phyloP scores from a whole-genome alignment of 2,888 invertebrate genomes.

The Allygus modestus region DNA sequence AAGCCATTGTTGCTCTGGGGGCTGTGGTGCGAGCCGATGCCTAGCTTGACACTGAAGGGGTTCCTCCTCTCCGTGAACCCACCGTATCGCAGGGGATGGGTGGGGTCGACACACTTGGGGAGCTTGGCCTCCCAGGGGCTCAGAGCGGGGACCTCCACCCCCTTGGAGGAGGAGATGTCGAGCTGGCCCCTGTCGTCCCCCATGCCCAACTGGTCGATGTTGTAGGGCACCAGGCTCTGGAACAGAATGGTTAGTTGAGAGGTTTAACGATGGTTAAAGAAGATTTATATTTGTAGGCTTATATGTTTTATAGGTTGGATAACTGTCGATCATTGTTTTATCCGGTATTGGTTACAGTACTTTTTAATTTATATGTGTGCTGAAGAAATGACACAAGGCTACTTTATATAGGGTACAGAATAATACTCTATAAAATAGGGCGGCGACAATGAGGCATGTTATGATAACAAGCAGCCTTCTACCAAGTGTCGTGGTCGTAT shows the following conservation, averaged over 20 bases:
- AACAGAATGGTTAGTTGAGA: slow-evolving; percentile 23
- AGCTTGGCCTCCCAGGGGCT: neutral
- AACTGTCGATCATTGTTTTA: too few relatives aligned
- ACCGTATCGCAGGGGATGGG: slow-evolving; percentile 76
- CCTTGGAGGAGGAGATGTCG: neutral
- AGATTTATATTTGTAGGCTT: too few relatives aligned
- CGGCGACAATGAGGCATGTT: too few relatives aligned
- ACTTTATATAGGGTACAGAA: too few relatives aligned
- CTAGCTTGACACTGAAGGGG: slow-evolving; percentile 86
- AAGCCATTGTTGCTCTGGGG: slow-evolving; percentile 90
- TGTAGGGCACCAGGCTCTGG: slow-evolving; percentile 30
- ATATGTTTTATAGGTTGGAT: too few relatives aligned
- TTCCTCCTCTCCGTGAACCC: slow-evolving; percentile 82
- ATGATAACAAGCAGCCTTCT: too few relatives aligned
- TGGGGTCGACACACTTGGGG: slow-evolving; percentile 23
- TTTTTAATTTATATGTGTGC: too few relatives aligned
- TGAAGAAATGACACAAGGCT: too few relatives aligned
- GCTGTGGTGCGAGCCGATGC: slow-evolving; percentile 88
- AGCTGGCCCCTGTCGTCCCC: neutral
- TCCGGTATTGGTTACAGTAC: too few relatives aligned
- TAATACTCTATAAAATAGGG: too few relatives aligned
- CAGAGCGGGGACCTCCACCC: slow-evolving; percentile 63
- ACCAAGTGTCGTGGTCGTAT: too few relatives aligned
- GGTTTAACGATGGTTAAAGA: slow-evolving; percentile 1
- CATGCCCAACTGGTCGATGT: slow-evolving; percentile 46